Percentiles rank a stretch among this genome's conserved stretches.
These are phyloP conservation scores for Monopterus albus DNA, from an alignment of 2,113 vertebrate genomes.

Conservation along the genomic window DNA sequence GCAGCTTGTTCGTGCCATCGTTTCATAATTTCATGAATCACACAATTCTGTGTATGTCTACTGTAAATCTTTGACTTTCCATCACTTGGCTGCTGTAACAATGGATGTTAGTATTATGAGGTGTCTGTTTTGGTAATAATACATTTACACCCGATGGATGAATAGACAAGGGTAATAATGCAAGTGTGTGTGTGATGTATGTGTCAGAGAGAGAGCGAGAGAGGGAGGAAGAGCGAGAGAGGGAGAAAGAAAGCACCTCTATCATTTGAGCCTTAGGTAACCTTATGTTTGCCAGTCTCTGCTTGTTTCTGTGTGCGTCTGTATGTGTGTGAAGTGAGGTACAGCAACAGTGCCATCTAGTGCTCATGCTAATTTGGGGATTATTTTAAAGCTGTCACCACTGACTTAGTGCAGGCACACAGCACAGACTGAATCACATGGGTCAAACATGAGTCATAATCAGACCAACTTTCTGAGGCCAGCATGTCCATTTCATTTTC, in stretches of 20 bases:
- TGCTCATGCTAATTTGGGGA: slow-evolving; percentile 17
- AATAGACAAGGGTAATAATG: slow-evolving; percentile 42
- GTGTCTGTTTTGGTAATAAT: slow-evolving; percentile 58
- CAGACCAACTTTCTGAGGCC: slow-evolving; percentile 5
- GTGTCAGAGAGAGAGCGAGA: slow-evolving; percentile 19
- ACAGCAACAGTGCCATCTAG: slow-evolving; percentile 79
- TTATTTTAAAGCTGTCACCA: not conserved
- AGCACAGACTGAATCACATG: slow-evolving; percentile 4
- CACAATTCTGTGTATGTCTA: slow-evolving; percentile 3
- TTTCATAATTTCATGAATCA: slow-evolving; percentile 47
- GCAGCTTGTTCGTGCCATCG: slow-evolving; percentile 18
- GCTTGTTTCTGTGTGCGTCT: slow-evolving; percentile 31
- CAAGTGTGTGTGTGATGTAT: slow-evolving; percentile 38
- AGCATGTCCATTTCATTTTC: slow-evolving; percentile 5
- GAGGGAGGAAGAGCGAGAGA: not conserved
- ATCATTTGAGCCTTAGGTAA: slow-evolving; percentile 56
- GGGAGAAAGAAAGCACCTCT: slow-evolving; percentile 39
- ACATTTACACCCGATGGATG: slow-evolving; percentile 41
- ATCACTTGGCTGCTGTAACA: slow-evolving; percentile 37
- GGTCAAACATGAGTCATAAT: slow-evolving; percentile 14
- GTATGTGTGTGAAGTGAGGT: slow-evolving; percentile 16
- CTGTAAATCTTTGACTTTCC: slow-evolving; percentile 43
- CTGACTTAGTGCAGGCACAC: slow-evolving; percentile 12
- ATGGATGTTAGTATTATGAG: slow-evolving; percentile 40
- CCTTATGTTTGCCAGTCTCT: slow-evolving; percentile 62